These are phyloP conservation scores for Lagria hirta DNA, from an alignment of 2,888 invertebrate species.

Conservation along the genomic window DNA sequence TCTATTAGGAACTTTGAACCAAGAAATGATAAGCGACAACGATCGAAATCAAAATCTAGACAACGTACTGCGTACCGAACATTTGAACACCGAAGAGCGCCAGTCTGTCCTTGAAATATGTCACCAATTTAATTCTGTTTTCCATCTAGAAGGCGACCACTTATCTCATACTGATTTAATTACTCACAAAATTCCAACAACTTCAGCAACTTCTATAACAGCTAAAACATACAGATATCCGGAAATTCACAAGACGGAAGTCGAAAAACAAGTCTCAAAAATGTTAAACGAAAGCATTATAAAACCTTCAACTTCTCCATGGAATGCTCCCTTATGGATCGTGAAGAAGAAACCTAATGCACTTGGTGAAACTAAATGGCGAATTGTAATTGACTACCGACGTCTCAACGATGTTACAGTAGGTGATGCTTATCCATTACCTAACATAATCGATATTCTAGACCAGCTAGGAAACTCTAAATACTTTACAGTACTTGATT, in stretches of 20 bases:
- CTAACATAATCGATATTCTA: conserved; percentile 34
- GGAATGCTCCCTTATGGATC: conserved; percentile 37
- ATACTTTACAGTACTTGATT: conserved; percentile 33
- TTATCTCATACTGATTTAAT: conserved; percentile 32
- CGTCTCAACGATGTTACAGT: conserved; percentile 43
- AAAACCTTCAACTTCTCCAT: conserved; percentile 24
- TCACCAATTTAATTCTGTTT: conserved; percentile 32
- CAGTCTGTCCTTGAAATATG: conserved; percentile 25
- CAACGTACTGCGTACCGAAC: conserved; percentile 25
- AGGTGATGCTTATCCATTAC: conserved; percentile 36
- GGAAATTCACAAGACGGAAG: conserved; percentile 33
- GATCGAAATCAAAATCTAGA: conserved; percentile 4
- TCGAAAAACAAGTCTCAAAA: conserved; percentile 31
- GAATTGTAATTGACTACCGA: conserved; percentile 47
- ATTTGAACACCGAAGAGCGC: conserved; percentile 33
- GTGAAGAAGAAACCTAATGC: conserved; percentile 41
- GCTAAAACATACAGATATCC: conserved; percentile 32
- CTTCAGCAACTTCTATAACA: conserved; percentile 22
- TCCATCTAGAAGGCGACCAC: conserved; percentile 30
- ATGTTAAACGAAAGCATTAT: conserved; percentile 34
- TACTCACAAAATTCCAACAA: conserved; percentile 27
- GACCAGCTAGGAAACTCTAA: conserved; percentile 30
- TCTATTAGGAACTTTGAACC: not conserved
- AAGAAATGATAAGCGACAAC: conserved; percentile 1
- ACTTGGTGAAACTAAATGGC: conserved; percentile 36